These are phyloP conservation scores for Paralvinella palmiformis DNA, from an alignment of 1,140 invertebrate genomes.

Conservation along the genomic window DNA sequence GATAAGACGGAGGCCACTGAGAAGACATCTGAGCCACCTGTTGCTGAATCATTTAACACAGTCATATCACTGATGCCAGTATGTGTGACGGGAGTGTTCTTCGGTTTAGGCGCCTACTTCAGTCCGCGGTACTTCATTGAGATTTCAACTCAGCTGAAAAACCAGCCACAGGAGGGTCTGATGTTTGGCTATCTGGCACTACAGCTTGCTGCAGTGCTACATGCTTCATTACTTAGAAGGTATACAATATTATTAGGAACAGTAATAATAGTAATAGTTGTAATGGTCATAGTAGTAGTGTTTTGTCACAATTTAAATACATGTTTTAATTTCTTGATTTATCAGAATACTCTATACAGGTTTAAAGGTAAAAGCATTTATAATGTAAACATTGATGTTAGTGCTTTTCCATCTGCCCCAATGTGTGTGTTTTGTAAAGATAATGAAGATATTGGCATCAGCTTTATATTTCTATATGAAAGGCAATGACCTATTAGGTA, in stretches of 20 bases:
- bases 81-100: conserved; percentile 8
- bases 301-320: background rate
- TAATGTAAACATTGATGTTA: background rate
- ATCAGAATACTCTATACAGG: background rate
- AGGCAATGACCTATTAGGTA: too few species aligned
- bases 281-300: background rate
- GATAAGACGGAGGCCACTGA: background rate
- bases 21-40: background rate
- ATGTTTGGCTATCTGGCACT: conserved; percentile 38
- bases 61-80: conserved; percentile 1
- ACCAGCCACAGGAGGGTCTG: conserved; percentile 36
- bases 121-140: conserved; percentile 34
- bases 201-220: conserved; percentile 37
- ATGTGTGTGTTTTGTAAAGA: too few species aligned
- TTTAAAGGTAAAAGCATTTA: background rate
- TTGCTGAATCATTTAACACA: background rate
- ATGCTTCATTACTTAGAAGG: conserved; percentile 39
- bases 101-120: conserved; percentile 35
- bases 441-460: too few species aligned
- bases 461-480: too few species aligned
- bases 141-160: conserved; percentile 29
- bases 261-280: background rate
- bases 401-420: background rate
- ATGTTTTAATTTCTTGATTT: background rate
- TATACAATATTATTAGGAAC: conserved; percentile 11